phyloP scores from a whole-genome alignment of 2,113 vertebrate species.

The Rallus limicola region DNA sequence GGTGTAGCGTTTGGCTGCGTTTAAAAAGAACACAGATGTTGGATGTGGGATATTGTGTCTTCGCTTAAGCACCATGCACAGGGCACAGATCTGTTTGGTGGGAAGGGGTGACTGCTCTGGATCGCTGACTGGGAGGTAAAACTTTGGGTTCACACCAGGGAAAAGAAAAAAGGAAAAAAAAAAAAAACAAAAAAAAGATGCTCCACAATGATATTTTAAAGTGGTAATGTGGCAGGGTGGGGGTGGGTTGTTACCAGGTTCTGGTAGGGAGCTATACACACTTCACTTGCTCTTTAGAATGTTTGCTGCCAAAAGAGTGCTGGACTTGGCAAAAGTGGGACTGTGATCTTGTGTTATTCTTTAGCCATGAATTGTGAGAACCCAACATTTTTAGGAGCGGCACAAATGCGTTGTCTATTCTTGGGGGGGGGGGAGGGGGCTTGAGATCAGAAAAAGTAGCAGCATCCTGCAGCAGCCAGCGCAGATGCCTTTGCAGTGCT shows the following conservation, averaged over 20 bases:
- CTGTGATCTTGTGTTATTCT: not conserved
- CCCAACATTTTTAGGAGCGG: not conserved
- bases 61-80: not conserved
- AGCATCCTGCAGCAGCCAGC: not conserved
- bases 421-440: too few species aligned
- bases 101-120: not conserved
- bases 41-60: not conserved
- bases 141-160: not conserved
- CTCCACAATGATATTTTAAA: not conserved
- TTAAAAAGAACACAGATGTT: not conserved
- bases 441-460: not conserved
- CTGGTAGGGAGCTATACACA: rapidly evolving
- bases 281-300: not conserved
- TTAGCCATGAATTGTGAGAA: not conserved
- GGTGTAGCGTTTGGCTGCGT: not conserved
- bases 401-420: not conserved
- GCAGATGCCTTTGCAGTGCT: not conserved
- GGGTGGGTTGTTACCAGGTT: not conserved
- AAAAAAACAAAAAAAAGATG: not conserved
- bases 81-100: not conserved
- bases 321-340: not conserved
- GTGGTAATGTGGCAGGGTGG: not conserved
- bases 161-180: not conserved
- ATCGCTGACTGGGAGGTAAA: not conserved
- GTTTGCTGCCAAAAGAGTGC: not conserved